Evolutionary conservation across 2,888 invertebrate species (phyloP).

Genomic region (Nasonia oneida): DNA sequence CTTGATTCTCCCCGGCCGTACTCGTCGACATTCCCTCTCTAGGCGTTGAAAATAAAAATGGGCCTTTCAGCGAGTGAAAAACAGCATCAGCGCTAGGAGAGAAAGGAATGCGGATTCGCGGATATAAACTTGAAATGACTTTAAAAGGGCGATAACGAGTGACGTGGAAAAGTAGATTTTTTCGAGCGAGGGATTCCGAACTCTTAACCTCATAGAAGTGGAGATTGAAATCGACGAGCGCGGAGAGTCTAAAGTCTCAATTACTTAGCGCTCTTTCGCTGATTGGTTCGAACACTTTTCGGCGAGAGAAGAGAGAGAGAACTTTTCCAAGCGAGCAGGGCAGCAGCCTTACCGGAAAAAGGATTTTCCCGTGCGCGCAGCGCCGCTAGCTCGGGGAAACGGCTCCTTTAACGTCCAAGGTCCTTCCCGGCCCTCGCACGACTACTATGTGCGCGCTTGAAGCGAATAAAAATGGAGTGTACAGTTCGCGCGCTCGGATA

Average conservation of each 20-base stretch:
- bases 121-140: conserved; percentile 59
- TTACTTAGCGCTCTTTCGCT: conserved; percentile 61
- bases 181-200: conserved; percentile 58
- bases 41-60: conserved; percentile 40
- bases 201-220: conserved; percentile 59
- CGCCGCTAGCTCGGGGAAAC: conserved; percentile 23
- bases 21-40: not conserved
- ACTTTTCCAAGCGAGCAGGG: conserved; percentile 27
- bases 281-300: conserved; percentile 61
- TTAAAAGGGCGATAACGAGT: conserved; percentile 61
- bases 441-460: not conserved
- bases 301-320: conserved; percentile 5
- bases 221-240: conserved; percentile 58
- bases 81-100: not conserved
- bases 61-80: conserved; percentile 10
- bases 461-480: conserved; percentile 41
- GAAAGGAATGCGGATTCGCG: conserved; percentile 34
- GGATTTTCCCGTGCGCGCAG: conserved; percentile 39
- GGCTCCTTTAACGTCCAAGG: conserved; percentile 46
- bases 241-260: conserved; percentile 60
- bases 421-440: not conserved
- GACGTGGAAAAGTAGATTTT: conserved; percentile 60
- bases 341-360: conserved; percentile 39
- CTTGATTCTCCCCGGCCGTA: conserved; percentile 5
- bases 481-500: not conserved